phyloP scores from a whole-genome alignment of 2,113 vertebrate genomes.

The Dipodomys spectabilis region DNA sequence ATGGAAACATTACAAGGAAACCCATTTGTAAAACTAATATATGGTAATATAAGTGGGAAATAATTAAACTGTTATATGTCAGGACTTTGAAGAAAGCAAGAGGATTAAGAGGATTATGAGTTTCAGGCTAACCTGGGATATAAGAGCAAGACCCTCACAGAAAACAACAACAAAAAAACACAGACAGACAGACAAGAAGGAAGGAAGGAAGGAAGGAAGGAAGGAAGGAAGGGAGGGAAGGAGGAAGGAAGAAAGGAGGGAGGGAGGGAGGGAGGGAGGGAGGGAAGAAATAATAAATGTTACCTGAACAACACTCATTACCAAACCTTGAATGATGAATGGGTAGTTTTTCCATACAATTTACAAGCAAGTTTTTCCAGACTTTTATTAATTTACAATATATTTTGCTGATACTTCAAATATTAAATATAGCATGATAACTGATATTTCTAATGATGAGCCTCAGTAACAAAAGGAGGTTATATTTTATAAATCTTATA shows the following conservation, averaged over 20 bases:
- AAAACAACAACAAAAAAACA: not conserved
- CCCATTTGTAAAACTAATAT: too few species aligned
- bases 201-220: too few species aligned
- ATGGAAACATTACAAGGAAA: too few species aligned
- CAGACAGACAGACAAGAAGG: too few species aligned
- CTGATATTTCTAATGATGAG: not conserved
- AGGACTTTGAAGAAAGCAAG: not conserved
- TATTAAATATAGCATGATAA: not conserved
- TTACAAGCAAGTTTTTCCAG: not conserved
- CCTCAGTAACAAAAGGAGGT: constrained; percentile 19
- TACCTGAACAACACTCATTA: not conserved
- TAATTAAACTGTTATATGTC: too few species aligned
- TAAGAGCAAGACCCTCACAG: not conserved
- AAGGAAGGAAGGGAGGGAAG: too few species aligned
- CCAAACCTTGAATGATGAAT: not conserved
- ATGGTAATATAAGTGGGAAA: too few species aligned
- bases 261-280: too few species aligned
- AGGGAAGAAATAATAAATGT: constrained; percentile 9
- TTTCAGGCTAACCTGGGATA: not conserved
- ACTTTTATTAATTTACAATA: constrained; percentile 43
- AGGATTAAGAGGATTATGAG: not conserved
- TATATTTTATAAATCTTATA: constrained; percentile 2
- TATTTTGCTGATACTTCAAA: not conserved
- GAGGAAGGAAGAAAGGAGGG: constrained; percentile 1
- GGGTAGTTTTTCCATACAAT: not conserved